Conservation (phyloP, 2,888 invertebrate species). For the Chelonus formosanus region DNA sequence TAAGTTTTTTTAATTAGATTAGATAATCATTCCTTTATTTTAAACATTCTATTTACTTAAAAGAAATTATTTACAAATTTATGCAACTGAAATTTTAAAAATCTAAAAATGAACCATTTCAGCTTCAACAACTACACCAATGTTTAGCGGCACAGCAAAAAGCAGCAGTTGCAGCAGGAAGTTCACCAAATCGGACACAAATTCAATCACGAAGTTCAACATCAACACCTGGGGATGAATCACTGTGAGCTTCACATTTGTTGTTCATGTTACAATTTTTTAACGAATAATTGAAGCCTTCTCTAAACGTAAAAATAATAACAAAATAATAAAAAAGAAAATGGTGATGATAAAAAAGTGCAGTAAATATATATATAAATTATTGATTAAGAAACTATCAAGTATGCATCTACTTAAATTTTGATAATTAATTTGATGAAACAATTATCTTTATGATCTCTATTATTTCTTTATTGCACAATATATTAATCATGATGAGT, state of each 20-base stretch:
- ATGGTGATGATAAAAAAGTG: no score
- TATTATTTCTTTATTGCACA: no score
- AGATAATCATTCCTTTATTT: background rate
- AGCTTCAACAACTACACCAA: constrained; percentile 62
- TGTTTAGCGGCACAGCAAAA: constrained; percentile 62
- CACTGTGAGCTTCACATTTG: constrained; percentile 53
- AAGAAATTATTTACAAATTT: background rate
- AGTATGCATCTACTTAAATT: no score
- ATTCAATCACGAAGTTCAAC: constrained; percentile 59
- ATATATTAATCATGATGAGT: no score
- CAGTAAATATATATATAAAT: no score
- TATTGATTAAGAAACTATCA: no score
- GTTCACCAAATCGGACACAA: constrained; percentile 57
- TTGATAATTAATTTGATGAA: no score
- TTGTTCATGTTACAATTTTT: constrained; percentile 41
- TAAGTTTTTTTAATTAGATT: no score
- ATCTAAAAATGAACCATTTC: constrained; percentile 31
- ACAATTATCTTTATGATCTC: no score
- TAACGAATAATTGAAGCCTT: constrained; percentile 26
- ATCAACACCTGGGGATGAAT: constrained; percentile 57
- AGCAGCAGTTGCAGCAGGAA: constrained; percentile 54
- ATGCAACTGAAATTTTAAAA: background rate
- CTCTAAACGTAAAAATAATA: constrained; percentile 18
- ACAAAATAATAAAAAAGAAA: no score
- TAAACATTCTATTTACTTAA: background rate